Base-by-base conservation (phyloP, 2,888 invertebrate genomes). In the Chymomyza fuscimana region DNA sequence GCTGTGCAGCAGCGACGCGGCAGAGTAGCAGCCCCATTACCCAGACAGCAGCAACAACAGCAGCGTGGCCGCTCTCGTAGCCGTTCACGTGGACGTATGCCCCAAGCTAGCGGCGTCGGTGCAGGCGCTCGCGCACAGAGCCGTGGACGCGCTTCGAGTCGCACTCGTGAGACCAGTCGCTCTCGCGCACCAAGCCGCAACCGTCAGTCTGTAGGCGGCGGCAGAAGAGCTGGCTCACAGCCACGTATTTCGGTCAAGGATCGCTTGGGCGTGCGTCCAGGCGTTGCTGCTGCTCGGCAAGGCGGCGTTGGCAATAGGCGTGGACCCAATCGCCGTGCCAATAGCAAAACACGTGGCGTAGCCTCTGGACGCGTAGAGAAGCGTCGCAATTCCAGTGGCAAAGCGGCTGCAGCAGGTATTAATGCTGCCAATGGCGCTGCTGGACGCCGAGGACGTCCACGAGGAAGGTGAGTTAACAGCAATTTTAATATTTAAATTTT, bases 361-460 rank as follows among this genome's bases (percentile, higher is more conserved):
- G 83, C 87, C 59, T 74, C 82, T 22, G 91, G 91, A 32, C 89
- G 90, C 36, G 82, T 91, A 36, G 86, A 85, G 19, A 91, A 89
- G 72, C 84, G 89, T 72, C 85, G 87, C 59, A 88, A 87, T 58
- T 60, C 65, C 12, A 75, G 72, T 9, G 15, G 70, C 22, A 63
- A 60, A 60, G 32, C 40, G 9, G 50, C 56, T 25, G 40, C 46
- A 56, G 54, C 29, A 56, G 73, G 73, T 3, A 74, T 77, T n/a
- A 77, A 73, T 63, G 69, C 78, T 10, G 81, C 80, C 36, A 78
- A 78, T 62, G 78, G 79, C 22, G 66, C 78, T 51, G 70, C 76
- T 63, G 81, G 74, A 63, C 80, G 81, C 22, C 72, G 69, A 63
- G 84, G 80, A 64, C 90, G 87, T 29, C 62, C 76, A 67, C 82